Conservation (phyloP, 2,113 vertebrate genomes). For the Istiophorus platypterus region DNA sequence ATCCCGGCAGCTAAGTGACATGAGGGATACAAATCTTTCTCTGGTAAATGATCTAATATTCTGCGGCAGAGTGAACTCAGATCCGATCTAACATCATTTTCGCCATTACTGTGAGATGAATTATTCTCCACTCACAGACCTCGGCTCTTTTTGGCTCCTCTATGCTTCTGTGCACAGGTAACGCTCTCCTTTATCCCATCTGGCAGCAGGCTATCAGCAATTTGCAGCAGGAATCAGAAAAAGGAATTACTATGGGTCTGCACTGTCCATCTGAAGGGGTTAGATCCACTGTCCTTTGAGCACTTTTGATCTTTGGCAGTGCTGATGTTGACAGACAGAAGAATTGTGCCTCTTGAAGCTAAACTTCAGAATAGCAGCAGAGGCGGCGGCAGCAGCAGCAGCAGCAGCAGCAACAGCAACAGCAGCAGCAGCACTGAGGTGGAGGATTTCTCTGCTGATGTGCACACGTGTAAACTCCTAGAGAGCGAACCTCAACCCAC, state of each 20-base stretch:
- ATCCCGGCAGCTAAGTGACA: constrained; percentile 3
- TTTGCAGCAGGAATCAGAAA: constrained; percentile 62
- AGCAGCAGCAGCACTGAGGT: background rate
- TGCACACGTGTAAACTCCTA: constrained; percentile 29
- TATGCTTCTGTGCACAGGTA: constrained; percentile 47
- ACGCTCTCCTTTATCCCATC: constrained; percentile 54
- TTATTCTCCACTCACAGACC: constrained; percentile 55
- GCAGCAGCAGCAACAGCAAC: constrained; percentile 21
- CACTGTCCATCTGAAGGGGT: constrained; percentile 50
- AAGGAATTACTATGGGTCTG: constrained; percentile 46
- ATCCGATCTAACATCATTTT: constrained; percentile 55
- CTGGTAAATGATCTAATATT: constrained; percentile 59
- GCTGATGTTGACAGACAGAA: constrained; percentile 48
- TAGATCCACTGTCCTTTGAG: constrained; percentile 29
- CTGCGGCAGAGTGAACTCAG: constrained; percentile 38
- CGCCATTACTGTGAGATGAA: constrained; percentile 56
- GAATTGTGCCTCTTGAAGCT: constrained; percentile 30
- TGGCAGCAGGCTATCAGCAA: constrained; percentile 72
- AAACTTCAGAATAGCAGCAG: constrained; percentile 30
- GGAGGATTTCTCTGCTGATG: background rate
- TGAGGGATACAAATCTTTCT: constrained; percentile 34
- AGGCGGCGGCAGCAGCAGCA: constrained; percentile 17
- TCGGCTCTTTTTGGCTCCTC: constrained; percentile 16
- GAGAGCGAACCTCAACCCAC: constrained; percentile 35
- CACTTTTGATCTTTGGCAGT: constrained; percentile 50